These are phyloP conservation scores for Rhabdophis nuchalis DNA, from an alignment of 2,797 vertebrate species.

Conservation along the genomic window DNA sequence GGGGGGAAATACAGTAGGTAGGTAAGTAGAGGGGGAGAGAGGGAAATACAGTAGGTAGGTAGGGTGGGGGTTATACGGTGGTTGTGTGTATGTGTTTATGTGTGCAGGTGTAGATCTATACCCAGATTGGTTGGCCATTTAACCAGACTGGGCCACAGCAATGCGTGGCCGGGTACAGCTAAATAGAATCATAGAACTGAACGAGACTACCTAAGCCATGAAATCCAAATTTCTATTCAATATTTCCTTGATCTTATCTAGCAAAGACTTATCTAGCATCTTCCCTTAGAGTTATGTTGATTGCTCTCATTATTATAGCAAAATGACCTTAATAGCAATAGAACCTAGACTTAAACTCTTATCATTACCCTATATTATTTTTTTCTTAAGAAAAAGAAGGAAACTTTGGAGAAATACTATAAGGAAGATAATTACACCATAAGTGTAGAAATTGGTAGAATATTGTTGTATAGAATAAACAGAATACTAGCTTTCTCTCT, in stretches of 20 bases:
- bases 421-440: neutral
- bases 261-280: neutral
- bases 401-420: neutral
- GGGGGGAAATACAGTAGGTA: too few relatives aligned
- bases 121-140: too few relatives aligned
- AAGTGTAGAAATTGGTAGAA: neutral
- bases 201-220: neutral
- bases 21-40: too few relatives aligned
- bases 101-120: too few relatives aligned
- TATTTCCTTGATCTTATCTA: neutral
- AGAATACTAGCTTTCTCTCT: neutral
- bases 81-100: too few relatives aligned
- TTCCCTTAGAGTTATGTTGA: neutral
- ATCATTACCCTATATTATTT: neutral
- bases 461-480: neutral
- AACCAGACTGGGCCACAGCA: too few relatives aligned
- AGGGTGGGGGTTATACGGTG: too few relatives aligned
- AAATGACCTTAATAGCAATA: neutral
- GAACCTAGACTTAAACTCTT: neutral
- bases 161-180: too few relatives aligned
- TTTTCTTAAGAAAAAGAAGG: neutral
- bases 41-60: too few relatives aligned
- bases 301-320: neutral
- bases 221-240: neutral
- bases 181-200: neutral